Base-by-base conservation (phyloP, 2,888 invertebrate species). In the Cinara cedri region DNA sequence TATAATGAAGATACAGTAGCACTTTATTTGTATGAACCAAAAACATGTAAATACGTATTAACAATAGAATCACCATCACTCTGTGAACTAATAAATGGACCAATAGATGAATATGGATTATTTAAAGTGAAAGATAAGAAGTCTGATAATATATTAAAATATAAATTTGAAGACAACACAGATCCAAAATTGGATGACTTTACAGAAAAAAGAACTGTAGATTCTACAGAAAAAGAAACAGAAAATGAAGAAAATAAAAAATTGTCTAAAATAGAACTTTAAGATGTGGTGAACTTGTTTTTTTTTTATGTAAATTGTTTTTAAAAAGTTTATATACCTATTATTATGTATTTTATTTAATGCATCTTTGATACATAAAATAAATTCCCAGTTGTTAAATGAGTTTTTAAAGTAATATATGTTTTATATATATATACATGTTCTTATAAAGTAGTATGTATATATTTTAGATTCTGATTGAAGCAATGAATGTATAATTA, bases 11-110 rank as follows among this genome's bases (percentile, higher is more conserved):
- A 93, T 19, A 91, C 94, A 82, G 94, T 97, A 0, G 92, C 95
- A 0, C 88, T 98, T 81, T 97, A 94, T 85, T 87, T 98, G 24
- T 86, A 96, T 4, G 98, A 98, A 85, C 97, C 98, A 0, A 91
- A 91, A 84, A 92, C 93, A 0, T 98, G 98, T 85, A 94, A 96
- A 86, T 98, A 98, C 85, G 92, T 96, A 76, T 87, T 99, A 72
- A 95, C 94, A n/a, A 95, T 98, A 0, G 97, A 98, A 85, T 96
- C 97, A 0, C 92, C 94, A 0, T 86, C 97, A 11, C 92, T 98
- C 83, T 97, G 97, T 87, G 91, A 93, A 84, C 90, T 97, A 82
- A 86, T 97, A 72, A 75, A 75, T 75, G 90, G 92, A 2, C 87
- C 90, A 82, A 94, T 93, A 0, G 95, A 97, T 86, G 91, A 93